These are phyloP conservation scores for Malthinus seriepunctatus DNA, from an alignment of 2,888 invertebrate genomes.

Conservation along the genomic window DNA sequence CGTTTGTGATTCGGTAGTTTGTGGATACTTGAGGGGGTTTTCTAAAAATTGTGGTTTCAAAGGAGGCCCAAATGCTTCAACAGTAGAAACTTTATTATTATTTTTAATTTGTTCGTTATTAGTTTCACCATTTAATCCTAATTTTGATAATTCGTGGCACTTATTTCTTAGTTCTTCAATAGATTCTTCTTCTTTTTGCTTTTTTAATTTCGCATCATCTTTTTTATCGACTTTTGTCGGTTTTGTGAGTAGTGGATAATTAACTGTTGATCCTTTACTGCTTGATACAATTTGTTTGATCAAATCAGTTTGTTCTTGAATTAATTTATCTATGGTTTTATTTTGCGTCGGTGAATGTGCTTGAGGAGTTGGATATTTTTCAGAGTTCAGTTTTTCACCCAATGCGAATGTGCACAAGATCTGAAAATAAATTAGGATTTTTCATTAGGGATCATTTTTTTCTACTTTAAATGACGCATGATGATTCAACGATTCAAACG, in stretches of 20 bases:
- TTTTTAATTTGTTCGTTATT: background rate
- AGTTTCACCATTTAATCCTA: background rate
- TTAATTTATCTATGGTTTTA: conserved; percentile 42
- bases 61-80: conserved; percentile 23
- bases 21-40: conserved; percentile 7
- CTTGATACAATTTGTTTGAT: conserved; percentile 47
- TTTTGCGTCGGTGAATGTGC: conserved; percentile 22
- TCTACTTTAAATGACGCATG: too few relatives aligned
- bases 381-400: background rate
- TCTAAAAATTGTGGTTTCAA: conserved; percentile 25
- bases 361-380: conserved; percentile 10
- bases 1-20: background rate
- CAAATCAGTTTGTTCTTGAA: conserved; percentile 47
- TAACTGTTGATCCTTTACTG: conserved; percentile 15
- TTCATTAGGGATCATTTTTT: background rate
- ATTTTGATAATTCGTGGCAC: conserved; percentile 40
- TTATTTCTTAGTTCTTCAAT: conserved; percentile 45
- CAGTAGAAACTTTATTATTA: conserved; percentile 5
- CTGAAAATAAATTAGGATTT: background rate
- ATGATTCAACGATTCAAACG: too few relatives aligned
- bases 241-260: conserved; percentile 36
- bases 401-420: background rate
- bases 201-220: background rate
- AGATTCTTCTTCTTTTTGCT: conserved; percentile 31
- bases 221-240: conserved; percentile 26